Evolutionary conservation across 1,140 invertebrate genomes (phyloP).

Genomic region (Drosophila insularis): DNA sequence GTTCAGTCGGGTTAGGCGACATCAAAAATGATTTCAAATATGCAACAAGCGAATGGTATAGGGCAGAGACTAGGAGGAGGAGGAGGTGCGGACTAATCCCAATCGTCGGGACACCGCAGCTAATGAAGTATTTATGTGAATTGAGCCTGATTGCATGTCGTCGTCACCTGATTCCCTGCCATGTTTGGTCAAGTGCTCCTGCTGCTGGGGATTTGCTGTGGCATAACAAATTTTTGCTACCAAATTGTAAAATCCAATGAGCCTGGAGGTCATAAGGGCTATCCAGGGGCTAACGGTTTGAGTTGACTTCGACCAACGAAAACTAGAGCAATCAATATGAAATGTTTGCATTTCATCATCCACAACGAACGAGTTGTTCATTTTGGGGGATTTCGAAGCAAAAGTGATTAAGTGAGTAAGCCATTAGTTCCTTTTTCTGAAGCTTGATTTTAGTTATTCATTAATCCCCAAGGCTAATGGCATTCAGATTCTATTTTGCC

Average conservation of each 20-base stretch:
- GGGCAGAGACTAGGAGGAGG: background rate
- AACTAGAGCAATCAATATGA: conserved; percentile 47
- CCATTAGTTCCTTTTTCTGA: background rate
- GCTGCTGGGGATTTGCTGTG: conserved; percentile 63
- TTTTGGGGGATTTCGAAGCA: conserved; percentile 46
- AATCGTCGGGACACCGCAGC: background rate
- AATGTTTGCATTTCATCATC: conserved; percentile 22
- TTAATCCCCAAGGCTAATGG: background rate
- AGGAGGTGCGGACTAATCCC: conserved; percentile 6
- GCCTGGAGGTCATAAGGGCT: conserved; percentile 11
- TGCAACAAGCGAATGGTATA: conserved; percentile 50
- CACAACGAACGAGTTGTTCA: conserved; percentile 15
- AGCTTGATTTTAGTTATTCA: conserved; percentile 6
- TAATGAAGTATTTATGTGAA: conserved; percentile 76
- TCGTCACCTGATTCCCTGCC: conserved; percentile 29
- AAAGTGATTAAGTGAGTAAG: conserved; percentile 46
- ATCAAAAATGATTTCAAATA: conserved; percentile 55
- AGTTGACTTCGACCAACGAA: background rate
- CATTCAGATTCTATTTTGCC: background rate
- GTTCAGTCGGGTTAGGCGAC: background rate
- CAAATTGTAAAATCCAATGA: conserved; percentile 61
- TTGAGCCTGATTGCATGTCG: conserved; percentile 58
- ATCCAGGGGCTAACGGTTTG: background rate
- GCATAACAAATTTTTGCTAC: conserved; percentile 71
- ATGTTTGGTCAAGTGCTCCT: conserved; percentile 62